These are phyloP conservation scores for Odobenus rosmarus DNA, from an alignment of 2,113 vertebrate genomes.

Conservation along the genomic window DNA sequence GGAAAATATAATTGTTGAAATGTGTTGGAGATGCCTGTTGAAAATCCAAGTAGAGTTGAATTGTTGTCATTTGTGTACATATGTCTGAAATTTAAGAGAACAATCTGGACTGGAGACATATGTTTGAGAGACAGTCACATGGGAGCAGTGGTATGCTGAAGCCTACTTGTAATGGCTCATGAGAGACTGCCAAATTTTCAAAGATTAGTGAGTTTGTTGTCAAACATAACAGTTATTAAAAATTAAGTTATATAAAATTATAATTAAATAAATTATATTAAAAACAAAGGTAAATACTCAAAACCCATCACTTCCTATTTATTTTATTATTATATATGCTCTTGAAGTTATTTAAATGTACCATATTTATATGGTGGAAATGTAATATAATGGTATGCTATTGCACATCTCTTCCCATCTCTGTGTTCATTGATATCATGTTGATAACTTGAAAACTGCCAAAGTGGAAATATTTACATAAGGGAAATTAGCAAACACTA, in stretches of 20 bases:
- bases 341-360: background rate
- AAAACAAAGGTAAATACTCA: background rate
- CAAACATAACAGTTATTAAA: background rate
- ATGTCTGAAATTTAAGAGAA: background rate
- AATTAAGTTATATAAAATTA: slow-evolving; percentile 1
- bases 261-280: background rate
- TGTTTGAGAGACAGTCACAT: background rate
- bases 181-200: background rate
- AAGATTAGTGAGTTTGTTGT: background rate
- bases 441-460: slow-evolving; percentile 20
- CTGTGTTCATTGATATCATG: background rate
- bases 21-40: background rate
- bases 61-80: background rate
- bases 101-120: background rate
- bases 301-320: background rate
- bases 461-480: slow-evolving; percentile 8
- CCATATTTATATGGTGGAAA: background rate
- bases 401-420: background rate
- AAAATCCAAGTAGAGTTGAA: background rate
- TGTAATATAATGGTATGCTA: background rate
- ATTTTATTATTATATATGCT: background rate
- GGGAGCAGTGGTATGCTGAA: background rate
- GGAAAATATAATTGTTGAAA: background rate
- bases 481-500: background rate
- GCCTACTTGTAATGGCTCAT: background rate